Conservation (phyloP, 1,140 invertebrate species). For the Formica exsecta region DNA sequence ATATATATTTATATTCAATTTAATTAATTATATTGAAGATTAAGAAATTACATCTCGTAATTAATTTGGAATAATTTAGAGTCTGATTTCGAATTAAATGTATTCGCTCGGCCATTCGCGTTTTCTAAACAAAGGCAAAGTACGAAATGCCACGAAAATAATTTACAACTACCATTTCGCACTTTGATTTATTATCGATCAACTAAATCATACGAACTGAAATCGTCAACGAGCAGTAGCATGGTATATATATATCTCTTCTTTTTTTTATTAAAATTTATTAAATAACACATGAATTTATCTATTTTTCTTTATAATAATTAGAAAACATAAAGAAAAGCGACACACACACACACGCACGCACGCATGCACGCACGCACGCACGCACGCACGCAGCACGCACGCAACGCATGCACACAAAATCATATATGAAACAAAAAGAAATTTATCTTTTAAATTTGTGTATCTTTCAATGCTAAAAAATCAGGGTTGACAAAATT, state of each 20-base stretch:
- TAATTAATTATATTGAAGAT: neutral
- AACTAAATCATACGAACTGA: constrained; percentile 31
- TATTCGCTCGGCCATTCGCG: constrained; percentile 46
- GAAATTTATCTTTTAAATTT: constrained; percentile 29
- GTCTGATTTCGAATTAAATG: neutral
- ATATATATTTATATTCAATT: constrained; percentile 23
- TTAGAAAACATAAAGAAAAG: neutral
- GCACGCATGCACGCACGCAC: neutral
- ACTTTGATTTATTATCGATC: constrained; percentile 20
- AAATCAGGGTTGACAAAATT: too few relatives aligned
- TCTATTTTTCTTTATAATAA: constrained; percentile 14
- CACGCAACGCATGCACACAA: neutral
- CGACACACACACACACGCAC: neutral
- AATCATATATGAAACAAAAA: neutral
- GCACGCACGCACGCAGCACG: neutral
- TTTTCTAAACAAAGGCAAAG: constrained; percentile 38
- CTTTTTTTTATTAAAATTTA: neutral
- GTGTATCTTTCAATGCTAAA: neutral
- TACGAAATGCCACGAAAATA: constrained; percentile 35
- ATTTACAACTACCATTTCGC: constrained; percentile 46
- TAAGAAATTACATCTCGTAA: constrained; percentile 4
- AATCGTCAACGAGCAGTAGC: constrained; percentile 53
- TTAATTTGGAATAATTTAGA: neutral
- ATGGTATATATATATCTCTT: neutral
- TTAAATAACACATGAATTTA: neutral